Evolutionary conservation across 2,888 invertebrate genomes (phyloP), one percentile per base, ranked within the genome.

Genomic region (Xanthia togata): DNA sequence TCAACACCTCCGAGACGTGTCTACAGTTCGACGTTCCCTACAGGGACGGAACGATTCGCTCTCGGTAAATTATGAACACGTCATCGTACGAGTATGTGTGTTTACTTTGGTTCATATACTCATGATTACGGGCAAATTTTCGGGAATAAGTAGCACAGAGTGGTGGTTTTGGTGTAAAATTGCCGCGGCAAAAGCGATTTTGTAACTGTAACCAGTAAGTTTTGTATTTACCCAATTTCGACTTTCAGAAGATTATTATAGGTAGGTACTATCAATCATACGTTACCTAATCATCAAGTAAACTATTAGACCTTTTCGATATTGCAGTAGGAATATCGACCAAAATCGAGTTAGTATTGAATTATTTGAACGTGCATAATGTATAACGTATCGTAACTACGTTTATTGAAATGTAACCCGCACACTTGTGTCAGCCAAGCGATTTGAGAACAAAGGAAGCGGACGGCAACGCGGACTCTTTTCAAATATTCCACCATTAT

Each of bases 371-470:
- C 31, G 38, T 70, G 53, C 59, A 31, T 26, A 64, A n/a, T 26
- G 44, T 77, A 71, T 8, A 47, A 41, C n/a, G 63, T 68, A 79
- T 79, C 67, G 72, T 79, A 65, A 69, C 50, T 73, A 68, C 76
- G 38, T 73, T 77, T 81, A 85, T 86, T 89, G 85, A 85, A 86
- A 82, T 81, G 73, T 84, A 80, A 76, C 83, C 73, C 78, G 81
- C 75, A 79, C 79, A 83, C 86, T 87, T 88, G 87, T 90, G 88
- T 89, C 87, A 87, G 87, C 86, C 86, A 84, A 85, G 84, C 88
- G 88, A 90, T 92, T 91, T 91, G 81, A 82, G 88, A 91, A 94
- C 92, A 93, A 93, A 87, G 91, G 90, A 85, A 78, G 81, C 75
- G 77, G 85, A 84, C 86, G 87, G 86, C 83, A 88, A 88, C 88